These are phyloP conservation scores for Nycticorax nycticorax DNA, from an alignment of 2,113 vertebrate genomes.

Conservation along the genomic window DNA sequence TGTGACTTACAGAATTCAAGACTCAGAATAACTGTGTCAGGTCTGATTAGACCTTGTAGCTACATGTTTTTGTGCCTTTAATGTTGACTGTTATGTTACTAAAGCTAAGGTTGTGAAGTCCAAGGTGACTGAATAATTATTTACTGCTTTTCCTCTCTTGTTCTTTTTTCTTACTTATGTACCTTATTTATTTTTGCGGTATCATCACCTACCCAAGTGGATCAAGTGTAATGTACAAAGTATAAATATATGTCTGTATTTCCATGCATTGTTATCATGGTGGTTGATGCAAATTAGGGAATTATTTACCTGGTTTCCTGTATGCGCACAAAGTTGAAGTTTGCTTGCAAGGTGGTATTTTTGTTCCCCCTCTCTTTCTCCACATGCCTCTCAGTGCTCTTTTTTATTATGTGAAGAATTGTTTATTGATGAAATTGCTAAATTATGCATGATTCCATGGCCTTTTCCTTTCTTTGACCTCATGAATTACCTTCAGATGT, in stretches of 20 bases:
- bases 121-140: neutral
- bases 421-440: slow-evolving; percentile 44
- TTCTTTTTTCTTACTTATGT: neutral
- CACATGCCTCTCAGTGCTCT: neutral
- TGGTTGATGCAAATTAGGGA: neutral
- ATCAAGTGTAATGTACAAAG: neutral
- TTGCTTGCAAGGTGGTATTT: neutral
- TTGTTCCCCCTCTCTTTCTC: neutral
- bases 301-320: neutral
- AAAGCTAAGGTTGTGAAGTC: neutral
- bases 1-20: neutral
- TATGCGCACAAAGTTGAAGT: neutral
- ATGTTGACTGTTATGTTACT: neutral
- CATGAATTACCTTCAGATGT: slow-evolving; percentile 30
- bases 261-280: neutral
- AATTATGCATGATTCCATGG: slow-evolving; percentile 46
- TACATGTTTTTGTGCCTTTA: neutral
- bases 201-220: neutral
- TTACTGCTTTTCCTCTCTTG: neutral
- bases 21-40: neutral
- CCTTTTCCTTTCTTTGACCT: slow-evolving; percentile 43
- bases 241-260: neutral
- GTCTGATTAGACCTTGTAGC: neutral
- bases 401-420: slow-evolving; percentile 47
- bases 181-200: neutral